phyloP scores from a whole-genome alignment of 2,797 vertebrate genomes.

The Gymnothorax javanicus region DNA sequence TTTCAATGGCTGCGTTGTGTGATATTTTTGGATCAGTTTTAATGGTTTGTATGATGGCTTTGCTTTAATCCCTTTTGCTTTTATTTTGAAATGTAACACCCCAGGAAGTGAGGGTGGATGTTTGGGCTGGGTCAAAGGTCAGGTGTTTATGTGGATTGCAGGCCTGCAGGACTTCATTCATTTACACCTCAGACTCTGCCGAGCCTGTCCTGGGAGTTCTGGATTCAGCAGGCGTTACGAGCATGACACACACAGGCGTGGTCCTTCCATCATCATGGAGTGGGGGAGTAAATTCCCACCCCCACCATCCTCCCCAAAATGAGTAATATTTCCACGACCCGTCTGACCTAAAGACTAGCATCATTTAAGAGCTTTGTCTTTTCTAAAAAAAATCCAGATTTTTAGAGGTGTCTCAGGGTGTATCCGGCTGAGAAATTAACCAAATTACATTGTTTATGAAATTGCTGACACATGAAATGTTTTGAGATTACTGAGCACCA shows the following conservation, averaged over 20 bases:
- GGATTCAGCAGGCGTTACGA: not conserved
- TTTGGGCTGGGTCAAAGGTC: conserved; percentile 7
- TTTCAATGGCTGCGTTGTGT: too few species aligned
- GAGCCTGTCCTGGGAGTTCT: not conserved
- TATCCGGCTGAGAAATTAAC: too few species aligned
- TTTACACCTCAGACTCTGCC: not conserved
- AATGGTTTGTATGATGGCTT: too few species aligned
- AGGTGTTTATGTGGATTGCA: not conserved
- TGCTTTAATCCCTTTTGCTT: not conserved
- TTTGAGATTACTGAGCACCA: too few species aligned
- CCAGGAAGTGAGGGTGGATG: not conserved
- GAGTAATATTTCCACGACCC: not conserved
- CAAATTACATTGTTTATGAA: too few species aligned
- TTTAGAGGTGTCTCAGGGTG: not conserved
- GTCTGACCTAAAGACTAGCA: not conserved
- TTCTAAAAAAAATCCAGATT: not conserved
- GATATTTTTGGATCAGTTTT: too few species aligned
- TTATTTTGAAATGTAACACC: not conserved
- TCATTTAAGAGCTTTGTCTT: conserved; percentile 17
- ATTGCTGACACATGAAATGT: too few species aligned
- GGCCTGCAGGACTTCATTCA: not conserved
- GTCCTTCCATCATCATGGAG: conserved; percentile 17
- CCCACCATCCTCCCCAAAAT: not conserved
- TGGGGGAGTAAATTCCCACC: conserved; percentile 27
- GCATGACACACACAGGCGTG: not conserved